These are phyloP conservation scores for Myanophis thanlyinensis DNA, from an alignment of 2,113 vertebrate genomes.

Conservation along the genomic window DNA sequence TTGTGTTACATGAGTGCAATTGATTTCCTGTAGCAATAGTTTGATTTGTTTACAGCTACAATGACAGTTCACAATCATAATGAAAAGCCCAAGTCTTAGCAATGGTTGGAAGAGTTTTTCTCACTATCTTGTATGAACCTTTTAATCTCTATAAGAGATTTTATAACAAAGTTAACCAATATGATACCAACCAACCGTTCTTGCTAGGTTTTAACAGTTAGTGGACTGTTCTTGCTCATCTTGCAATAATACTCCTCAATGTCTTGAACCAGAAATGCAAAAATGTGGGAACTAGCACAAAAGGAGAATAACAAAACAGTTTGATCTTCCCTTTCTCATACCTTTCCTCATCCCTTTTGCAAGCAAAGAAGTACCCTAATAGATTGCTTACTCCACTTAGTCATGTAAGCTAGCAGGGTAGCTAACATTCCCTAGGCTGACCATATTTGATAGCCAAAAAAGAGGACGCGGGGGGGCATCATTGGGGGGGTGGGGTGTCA, in stretches of 20 bases:
- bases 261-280: background rate
- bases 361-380: background rate
- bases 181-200: background rate
- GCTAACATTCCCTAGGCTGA: no score
- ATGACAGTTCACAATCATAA: background rate
- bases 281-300: background rate
- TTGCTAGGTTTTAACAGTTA: background rate
- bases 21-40: background rate
- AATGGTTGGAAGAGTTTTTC: background rate
- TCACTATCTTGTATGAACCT: background rate
- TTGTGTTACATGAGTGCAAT: background rate
- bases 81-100: background rate
- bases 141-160: background rate
- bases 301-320: background rate
- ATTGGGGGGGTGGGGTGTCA: no score
- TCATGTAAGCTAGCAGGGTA: background rate
- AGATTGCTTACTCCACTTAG: background rate
- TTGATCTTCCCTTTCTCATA: background rate
- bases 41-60: background rate
- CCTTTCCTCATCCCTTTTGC: background rate
- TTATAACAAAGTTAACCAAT: background rate
- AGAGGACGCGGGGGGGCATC: no score
- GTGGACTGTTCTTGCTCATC: background rate
- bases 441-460: no score
- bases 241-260: background rate